These are phyloP conservation scores for Momotus momota DNA, from an alignment of 2,797 vertebrate species.

Conservation along the genomic window DNA sequence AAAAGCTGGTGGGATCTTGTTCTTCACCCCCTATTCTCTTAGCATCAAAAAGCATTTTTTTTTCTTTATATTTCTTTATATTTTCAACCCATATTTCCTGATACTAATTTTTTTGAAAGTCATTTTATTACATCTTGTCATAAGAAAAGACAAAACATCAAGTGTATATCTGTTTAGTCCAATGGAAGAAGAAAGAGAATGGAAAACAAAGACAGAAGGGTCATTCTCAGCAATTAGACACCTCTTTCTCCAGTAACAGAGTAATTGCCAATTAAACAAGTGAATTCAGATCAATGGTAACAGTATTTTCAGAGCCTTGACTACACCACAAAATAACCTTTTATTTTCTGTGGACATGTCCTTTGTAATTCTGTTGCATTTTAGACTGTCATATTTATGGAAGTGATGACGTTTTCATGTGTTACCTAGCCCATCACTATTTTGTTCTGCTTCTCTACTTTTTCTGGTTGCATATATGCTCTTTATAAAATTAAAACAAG, in stretches of 20 bases:
- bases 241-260: slow-evolving; percentile 32
- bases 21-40: background rate
- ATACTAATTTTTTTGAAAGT: background rate
- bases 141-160: background rate
- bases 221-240: slow-evolving; percentile 36
- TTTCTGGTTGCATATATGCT: background rate
- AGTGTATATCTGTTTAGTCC: background rate
- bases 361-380: background rate
- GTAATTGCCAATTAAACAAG: background rate
- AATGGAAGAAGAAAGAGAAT: background rate
- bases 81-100: background rate
- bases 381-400: background rate
- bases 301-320: background rate
- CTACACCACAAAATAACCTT: background rate
- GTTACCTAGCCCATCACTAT: background rate
- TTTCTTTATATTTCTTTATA: background rate
- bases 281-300: background rate
- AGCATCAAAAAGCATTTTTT: background rate
- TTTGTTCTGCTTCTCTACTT: background rate
- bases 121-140: background rate
- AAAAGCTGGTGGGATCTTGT: background rate
- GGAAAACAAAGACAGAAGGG: slow-evolving; percentile 21
- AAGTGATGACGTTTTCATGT: background rate
- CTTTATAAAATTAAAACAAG: background rate
- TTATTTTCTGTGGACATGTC: background rate